These are phyloP conservation scores for Protomyctophum bolini DNA, from an alignment of 2,113 vertebrate species.

Conservation along the genomic window DNA sequence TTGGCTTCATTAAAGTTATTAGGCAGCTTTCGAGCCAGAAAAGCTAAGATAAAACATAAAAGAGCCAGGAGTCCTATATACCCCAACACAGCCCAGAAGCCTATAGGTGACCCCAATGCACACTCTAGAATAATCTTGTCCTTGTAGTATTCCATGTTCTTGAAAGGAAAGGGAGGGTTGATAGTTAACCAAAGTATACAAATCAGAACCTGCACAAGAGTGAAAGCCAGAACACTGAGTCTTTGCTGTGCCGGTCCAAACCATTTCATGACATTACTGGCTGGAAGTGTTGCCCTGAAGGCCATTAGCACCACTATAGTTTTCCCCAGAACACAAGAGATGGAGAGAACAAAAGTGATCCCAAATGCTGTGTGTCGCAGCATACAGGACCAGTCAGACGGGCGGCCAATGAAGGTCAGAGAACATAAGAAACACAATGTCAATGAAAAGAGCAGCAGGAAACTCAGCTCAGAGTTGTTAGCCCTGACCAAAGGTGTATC, in stretches of 20 bases:
- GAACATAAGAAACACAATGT: constrained; percentile 76
- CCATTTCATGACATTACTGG: constrained; percentile 70
- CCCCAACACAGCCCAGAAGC: constrained; percentile 66
- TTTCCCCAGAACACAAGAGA: constrained; percentile 74
- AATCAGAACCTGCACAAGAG: constrained; percentile 66
- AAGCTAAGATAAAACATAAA: constrained; percentile 65
- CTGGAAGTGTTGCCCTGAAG: constrained; percentile 70
- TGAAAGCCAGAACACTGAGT: constrained; percentile 66
- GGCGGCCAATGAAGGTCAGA: constrained; percentile 74
- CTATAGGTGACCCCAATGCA: constrained; percentile 55
- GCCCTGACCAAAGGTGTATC: constrained; percentile 72
- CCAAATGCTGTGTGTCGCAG: constrained; percentile 73
- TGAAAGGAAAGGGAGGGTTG: constrained; percentile 64
- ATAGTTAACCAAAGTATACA: constrained; percentile 71
- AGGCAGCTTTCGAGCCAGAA: constrained; percentile 66
- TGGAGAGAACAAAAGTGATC: constrained; percentile 76
- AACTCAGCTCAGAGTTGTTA: constrained; percentile 79
- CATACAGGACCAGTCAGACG: constrained; percentile 76
- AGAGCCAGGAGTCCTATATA: constrained; percentile 65
- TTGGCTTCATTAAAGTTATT: constrained; percentile 73
- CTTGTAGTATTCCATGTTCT: constrained; percentile 56
- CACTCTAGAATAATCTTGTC: constrained; percentile 71
- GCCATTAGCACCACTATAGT: constrained; percentile 75
- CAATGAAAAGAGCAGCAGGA: constrained; percentile 75
- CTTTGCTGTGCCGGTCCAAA: constrained; percentile 71